Conservation (phyloP, 1,140 invertebrate species). For the Heliconius hewitsoni region DNA sequence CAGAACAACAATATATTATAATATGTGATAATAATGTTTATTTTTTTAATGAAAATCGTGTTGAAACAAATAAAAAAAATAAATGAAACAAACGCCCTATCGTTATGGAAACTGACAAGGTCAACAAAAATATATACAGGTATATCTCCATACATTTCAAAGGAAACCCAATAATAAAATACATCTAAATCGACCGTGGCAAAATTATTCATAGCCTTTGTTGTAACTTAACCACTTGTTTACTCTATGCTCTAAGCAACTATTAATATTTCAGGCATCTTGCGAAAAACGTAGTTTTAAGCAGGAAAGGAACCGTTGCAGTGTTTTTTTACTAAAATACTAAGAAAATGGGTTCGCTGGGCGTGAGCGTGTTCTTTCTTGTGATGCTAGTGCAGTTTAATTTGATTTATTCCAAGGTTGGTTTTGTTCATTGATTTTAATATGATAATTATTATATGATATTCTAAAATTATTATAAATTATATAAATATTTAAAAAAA, state of each 20-base stretch:
- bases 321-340: conserved; percentile 61
- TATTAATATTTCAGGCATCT: conserved; percentile 60
- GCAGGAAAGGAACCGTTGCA: conserved; percentile 53
- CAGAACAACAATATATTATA: not conserved
- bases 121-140: not conserved
- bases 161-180: conserved; percentile 1
- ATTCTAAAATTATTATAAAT: too few species aligned
- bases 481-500: too few species aligned
- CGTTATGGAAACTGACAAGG: not conserved
- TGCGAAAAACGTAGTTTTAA: conserved; percentile 66
- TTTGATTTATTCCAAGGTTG: conserved; percentile 37
- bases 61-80: not conserved
- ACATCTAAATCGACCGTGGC: conserved; percentile 5
- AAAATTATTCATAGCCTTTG: conserved; percentile 9
- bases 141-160: not conserved
- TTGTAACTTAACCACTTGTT: conserved; percentile 20
- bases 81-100: not conserved
- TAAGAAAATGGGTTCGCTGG: conserved; percentile 58
- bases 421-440: not conserved
- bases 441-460: too few species aligned
- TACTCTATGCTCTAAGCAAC: conserved; percentile 36
- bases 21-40: too few species aligned
- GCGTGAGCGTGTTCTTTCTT: conserved; percentile 55
- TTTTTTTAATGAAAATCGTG: too few species aligned
- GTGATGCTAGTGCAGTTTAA: conserved; percentile 57